Percentiles rank a stretch among this genome's conserved stretches.
Conservation (phyloP, 2,888 invertebrate species). For the Leptopilina myrica region DNA sequence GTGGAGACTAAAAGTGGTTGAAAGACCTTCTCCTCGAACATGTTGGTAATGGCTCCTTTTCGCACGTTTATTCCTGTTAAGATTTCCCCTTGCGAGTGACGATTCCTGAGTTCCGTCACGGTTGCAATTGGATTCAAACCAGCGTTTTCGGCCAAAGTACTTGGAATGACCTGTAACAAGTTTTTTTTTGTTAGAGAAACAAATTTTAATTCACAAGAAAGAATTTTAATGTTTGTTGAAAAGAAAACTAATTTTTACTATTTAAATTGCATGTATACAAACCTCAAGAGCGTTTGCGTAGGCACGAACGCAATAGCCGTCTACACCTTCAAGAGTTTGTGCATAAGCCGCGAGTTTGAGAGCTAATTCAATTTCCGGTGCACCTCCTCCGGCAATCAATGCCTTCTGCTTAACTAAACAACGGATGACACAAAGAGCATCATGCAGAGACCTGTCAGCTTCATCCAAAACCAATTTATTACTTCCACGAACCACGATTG, state of each 20-base stretch:
- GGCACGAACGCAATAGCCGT: constrained; percentile 96
- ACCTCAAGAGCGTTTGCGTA: constrained; percentile 96
- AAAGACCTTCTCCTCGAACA: constrained; percentile 96
- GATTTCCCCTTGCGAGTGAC: constrained; percentile 91
- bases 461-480: constrained; percentile 90
- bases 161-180: constrained; percentile 84
- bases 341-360: constrained; percentile 89
- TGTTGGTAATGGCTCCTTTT: constrained; percentile 97
- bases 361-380: constrained; percentile 97
- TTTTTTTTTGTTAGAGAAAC: constrained; percentile 26
- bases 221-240: background rate
- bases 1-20: constrained; percentile 97
- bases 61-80: constrained; percentile 97
- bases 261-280: constrained; percentile 21
- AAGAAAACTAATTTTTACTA: too few relatives aligned
- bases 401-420: constrained; percentile 96
- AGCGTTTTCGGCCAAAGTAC: constrained; percentile 93
- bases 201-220: constrained; percentile 5
- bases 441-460: constrained; percentile 89
- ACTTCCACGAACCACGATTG: constrained; percentile 92
- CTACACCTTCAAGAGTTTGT: constrained; percentile 91
- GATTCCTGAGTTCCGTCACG: constrained; percentile 96
- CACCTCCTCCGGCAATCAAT: constrained; percentile 96
- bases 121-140: constrained; percentile 96
- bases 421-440: constrained; percentile 93